phyloP scores from a whole-genome alignment of 2,113 vertebrate genomes.

The Alouatta palliata region DNA sequence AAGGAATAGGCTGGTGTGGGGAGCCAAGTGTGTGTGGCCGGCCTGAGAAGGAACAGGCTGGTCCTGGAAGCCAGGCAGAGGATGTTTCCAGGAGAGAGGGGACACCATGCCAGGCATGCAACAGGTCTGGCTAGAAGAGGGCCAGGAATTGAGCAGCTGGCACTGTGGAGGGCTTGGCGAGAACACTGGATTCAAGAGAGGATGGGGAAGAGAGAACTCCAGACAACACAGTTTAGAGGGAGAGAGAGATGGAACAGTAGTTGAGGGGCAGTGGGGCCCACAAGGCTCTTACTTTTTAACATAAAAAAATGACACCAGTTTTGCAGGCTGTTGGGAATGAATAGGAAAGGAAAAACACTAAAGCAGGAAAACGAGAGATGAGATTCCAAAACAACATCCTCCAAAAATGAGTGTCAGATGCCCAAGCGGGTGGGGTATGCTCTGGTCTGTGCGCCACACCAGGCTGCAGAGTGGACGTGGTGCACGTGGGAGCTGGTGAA shows the following conservation, averaged over 20 bases:
- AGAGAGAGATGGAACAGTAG: neutral
- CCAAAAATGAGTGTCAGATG: neutral
- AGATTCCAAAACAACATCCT: rapidly evolving
- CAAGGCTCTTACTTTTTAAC: neutral
- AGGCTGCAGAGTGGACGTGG: no score
- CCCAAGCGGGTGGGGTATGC: no score
- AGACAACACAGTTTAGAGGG: neutral
- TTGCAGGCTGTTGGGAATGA: neutral
- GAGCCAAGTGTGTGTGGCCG: neutral
- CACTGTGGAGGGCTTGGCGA: neutral
- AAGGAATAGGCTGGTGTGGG: neutral
- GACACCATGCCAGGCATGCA: no score
- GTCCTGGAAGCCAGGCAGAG: no score
- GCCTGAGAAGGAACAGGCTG: neutral
- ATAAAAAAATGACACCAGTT: neutral
- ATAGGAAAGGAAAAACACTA: no score
- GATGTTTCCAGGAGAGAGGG: no score
- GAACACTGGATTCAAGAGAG: neutral
- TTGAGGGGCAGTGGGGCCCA: neutral
- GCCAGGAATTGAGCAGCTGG: no score
- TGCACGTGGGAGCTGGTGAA: neutral
- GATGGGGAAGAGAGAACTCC: neutral
- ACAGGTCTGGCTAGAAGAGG: no score
- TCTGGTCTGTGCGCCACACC: neutral
- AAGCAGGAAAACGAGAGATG: neutral